phyloP scores from a whole-genome alignment of 2,113 vertebrate species.

The Cervus canadensis region DNA sequence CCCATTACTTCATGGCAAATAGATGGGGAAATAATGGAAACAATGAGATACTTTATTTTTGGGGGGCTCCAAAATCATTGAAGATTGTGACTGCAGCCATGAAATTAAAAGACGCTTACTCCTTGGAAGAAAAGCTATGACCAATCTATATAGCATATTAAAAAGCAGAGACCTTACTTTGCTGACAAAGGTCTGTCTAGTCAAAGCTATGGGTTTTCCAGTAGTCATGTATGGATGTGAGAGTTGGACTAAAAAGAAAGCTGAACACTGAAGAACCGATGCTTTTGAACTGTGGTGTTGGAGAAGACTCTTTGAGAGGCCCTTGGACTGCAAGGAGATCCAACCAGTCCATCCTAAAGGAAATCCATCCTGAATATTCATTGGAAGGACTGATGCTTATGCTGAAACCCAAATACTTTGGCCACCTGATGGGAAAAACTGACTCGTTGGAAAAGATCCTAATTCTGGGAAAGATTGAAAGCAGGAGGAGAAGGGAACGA shows the following conservation, averaged over 20 bases:
- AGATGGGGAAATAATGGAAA: background rate
- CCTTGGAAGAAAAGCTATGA: background rate
- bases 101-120: background rate
- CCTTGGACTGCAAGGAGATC: background rate
- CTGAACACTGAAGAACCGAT: background rate
- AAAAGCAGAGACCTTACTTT: background rate
- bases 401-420: background rate
- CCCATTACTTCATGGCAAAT: background rate
- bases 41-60: background rate
- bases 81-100: background rate
- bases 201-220: background rate
- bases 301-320: background rate
- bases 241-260: background rate
- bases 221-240: background rate
- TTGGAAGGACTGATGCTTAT: background rate
- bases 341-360: background rate
- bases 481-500: accelerated
- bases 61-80: background rate
- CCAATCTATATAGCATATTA: background rate
- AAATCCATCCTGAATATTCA: background rate
- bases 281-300: background rate
- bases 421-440: background rate
- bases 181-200: accelerated
- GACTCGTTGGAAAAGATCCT: background rate
- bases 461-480: background rate